A percentile compares a stretch with the other conserved stretches of the same genome.
Conservation (phyloP, 2,797 vertebrate species). For the Sternarchorhynchus goeldii region DNA sequence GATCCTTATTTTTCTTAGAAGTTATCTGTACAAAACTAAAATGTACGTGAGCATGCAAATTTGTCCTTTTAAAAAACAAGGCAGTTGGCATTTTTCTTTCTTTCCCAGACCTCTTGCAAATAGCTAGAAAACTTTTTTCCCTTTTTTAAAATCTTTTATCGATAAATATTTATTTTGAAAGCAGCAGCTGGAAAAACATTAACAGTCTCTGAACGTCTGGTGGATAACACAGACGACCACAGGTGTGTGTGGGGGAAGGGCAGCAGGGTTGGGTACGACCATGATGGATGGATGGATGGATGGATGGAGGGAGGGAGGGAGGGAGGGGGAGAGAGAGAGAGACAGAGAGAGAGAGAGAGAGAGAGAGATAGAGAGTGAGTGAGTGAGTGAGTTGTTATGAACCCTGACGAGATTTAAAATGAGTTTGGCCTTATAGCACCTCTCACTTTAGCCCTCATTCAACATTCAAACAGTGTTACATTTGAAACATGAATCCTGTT, state of each 20-base stretch:
- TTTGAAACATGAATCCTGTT: conserved; percentile 4
- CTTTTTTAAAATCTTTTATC: conserved; percentile 44
- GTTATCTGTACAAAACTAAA: conserved; percentile 66
- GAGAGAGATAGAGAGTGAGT: background rate
- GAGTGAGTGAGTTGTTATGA: background rate
- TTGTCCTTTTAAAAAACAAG: conserved; percentile 72
- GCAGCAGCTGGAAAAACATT: conserved; percentile 61
- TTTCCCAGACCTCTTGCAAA: conserved; percentile 66
- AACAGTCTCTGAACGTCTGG: conserved; percentile 63
- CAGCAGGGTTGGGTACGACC: no score
- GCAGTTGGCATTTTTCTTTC: conserved; percentile 65
- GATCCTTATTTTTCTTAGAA: conserved; percentile 57
- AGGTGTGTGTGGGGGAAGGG: conserved; percentile 46
- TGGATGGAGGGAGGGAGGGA: no score
- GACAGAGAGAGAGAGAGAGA: background rate
- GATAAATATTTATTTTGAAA: conserved; percentile 67
- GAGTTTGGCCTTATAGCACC: conserved; percentile 56
- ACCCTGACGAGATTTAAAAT: conserved; percentile 48
- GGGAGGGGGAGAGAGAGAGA: no score
- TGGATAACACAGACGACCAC: conserved; percentile 44
- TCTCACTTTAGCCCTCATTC: conserved; percentile 59
- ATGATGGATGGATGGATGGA: no score
- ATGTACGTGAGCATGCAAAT: conserved; percentile 73
- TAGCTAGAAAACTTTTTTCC: conserved; percentile 62
- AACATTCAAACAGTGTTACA: conserved; percentile 33